These are phyloP conservation scores for Pteropus rufus DNA, from an alignment of 2,797 vertebrate genomes.

Conservation along the genomic window DNA sequence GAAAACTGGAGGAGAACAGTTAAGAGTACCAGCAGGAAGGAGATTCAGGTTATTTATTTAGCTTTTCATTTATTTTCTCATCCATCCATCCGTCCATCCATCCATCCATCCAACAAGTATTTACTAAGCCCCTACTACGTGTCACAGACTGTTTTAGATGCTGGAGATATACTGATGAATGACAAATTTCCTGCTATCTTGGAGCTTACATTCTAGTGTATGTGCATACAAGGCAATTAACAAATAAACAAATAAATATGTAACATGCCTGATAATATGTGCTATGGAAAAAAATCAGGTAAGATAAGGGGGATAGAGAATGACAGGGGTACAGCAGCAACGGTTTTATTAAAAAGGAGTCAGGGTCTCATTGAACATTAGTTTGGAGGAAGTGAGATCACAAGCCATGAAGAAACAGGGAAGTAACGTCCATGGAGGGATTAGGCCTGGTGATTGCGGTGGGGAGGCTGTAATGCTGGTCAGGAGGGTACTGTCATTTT, in stretches of 20 bases:
- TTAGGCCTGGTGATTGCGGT: rapidly evolving
- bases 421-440: rapidly evolving
- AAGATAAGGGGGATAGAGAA: not conserved
- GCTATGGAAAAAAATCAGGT: not conserved
- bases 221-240: not conserved
- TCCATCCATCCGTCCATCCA: not conserved
- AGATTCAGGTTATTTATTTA: not conserved
- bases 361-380: not conserved
- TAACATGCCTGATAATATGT: not conserved
- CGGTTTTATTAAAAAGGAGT: not conserved
- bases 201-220: not conserved
- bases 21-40: not conserved
- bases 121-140: not conserved
- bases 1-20: not conserved
- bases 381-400: not conserved
- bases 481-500: not conserved
- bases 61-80: not conserved
- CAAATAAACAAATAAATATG: not conserved
- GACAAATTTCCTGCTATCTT: not conserved
- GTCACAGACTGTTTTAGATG: not conserved
- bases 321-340: not conserved
- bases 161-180: not conserved
- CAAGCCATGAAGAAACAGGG: not conserved
- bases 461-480: too few species aligned
- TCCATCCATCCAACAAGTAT: not conserved